These are phyloP conservation scores for Excalfactoria chinensis DNA, from an alignment of 2,113 vertebrate genomes.

Conservation along the genomic window DNA sequence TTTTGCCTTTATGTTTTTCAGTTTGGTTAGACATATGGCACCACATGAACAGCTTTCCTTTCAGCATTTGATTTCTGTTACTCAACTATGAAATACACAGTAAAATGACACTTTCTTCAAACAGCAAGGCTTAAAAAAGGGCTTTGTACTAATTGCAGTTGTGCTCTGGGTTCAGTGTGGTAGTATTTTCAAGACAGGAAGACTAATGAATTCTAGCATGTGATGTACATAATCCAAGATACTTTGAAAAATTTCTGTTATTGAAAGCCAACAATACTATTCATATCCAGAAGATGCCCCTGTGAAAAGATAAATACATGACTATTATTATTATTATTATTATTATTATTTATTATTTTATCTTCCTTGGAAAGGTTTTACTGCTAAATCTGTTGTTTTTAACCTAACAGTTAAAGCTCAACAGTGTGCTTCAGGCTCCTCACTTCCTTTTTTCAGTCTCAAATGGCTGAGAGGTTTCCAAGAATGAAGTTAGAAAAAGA, in stretches of 20 bases:
- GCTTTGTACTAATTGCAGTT: background rate
- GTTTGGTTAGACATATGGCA: constrained; percentile 21
- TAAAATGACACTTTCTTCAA: constrained; percentile 16
- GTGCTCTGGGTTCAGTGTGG: background rate
- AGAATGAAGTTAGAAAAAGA: background rate
- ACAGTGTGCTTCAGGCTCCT: background rate
- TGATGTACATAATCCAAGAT: background rate
- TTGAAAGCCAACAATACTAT: background rate
- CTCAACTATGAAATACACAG: constrained; percentile 12
- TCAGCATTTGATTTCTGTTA: constrained; percentile 30
- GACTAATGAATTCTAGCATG: background rate
- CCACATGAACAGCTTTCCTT: constrained; percentile 21
- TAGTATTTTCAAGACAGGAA: background rate
- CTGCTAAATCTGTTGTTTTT: background rate
- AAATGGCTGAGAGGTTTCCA: background rate
- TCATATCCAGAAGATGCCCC: background rate
- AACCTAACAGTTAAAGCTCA: background rate
- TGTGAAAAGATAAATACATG: background rate
- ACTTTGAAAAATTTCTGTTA: background rate
- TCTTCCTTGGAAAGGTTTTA: background rate
- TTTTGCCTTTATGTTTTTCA: background rate
- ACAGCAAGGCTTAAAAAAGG: background rate
- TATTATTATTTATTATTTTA: background rate
- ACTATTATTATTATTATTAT: background rate
- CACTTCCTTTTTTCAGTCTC: background rate